A percentile compares a stretch with the other conserved stretches of the same genome.
Conservation (phyloP, 2,113 vertebrate genomes). For the Neolamprologus longior region DNA sequence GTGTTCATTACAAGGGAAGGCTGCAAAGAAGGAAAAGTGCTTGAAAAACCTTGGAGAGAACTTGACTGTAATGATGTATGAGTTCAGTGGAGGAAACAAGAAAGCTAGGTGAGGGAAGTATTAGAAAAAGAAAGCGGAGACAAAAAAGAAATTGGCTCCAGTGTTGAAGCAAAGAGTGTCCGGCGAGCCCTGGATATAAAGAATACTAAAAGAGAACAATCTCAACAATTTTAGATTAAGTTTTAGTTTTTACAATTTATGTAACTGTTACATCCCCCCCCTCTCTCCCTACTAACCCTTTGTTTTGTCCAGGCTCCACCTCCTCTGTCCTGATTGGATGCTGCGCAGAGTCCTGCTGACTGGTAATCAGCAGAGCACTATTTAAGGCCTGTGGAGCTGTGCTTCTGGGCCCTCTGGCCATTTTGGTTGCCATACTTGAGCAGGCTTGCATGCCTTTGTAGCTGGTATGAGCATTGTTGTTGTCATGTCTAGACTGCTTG, state of each 20-base stretch:
- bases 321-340: too few relatives aligned
- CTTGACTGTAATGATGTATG: slow-evolving; percentile 21
- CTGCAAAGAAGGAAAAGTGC: background rate
- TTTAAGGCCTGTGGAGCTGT: too few relatives aligned
- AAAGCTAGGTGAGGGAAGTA: background rate
- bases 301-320: too few relatives aligned
- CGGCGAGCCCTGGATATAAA: background rate
- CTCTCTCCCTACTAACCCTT: too few relatives aligned
- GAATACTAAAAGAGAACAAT: background rate
- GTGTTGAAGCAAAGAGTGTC: background rate
- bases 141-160: slow-evolving; percentile 23
- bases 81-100: slow-evolving; percentile 6
- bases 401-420: too few relatives aligned
- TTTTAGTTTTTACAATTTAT: background rate
- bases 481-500: too few relatives aligned
- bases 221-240: slow-evolving; percentile 3
- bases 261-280: too few relatives aligned
- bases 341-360: too few relatives aligned
- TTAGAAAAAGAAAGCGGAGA: slow-evolving; percentile 22
- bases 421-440: too few relatives aligned
- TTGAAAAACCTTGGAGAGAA: background rate
- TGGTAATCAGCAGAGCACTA: too few relatives aligned
- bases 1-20: background rate
- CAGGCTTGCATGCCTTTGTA: too few relatives aligned
- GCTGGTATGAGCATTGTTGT: too few relatives aligned